Evolutionary conservation across 2,888 invertebrate genomes (phyloP), one percentile per base, ranked within the genome.

Genomic region (Acronicta leporina): DNA sequence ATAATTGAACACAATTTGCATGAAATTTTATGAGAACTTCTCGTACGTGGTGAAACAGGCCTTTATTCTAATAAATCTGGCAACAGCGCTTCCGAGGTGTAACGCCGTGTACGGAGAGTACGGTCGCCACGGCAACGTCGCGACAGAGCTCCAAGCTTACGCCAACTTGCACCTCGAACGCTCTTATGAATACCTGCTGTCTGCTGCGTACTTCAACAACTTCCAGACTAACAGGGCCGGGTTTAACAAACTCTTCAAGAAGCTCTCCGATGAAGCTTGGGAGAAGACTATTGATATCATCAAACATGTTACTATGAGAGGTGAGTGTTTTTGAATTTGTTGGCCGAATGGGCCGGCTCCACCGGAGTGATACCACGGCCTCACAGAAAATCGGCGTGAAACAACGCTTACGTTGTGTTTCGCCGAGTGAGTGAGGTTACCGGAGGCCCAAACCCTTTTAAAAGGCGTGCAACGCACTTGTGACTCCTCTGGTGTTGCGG

Each of bases 201-300:
- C 97, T 86, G 95, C 97, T 0, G 96, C 97, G 0, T 96, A 97
- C 87, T 98, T 96, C 88, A 96, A 96, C 79, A 97, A 97, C 80
- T 97, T 96, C 86, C 95, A 96, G 83, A 96, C 96, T 30, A 96
- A 97, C 89, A 95, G 98, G 33, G 95, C 94, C 20, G 98, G 98
- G 5, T 97, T 98, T 89, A 95, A 96, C 77, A 96, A 96, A 82
- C 88, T 97, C 10, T 97, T 97, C 92, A 95, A 96, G 75, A 95
- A 96, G 60, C 88, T 97, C 10, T 97, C 97, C 0, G 97, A 98
- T 76, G 92, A 95, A 11, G 94, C 96, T 6, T 98, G 97, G 96
- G 95, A 96, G 14, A 96, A 97, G 79, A 95, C 96, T 35, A 96
- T 97, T 77, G 96, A 96, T 10, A 80, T 97, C n/a, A 97, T 97